Conservation (phyloP, 2,113 vertebrate genomes). For the Steatornis caripensis region DNA sequence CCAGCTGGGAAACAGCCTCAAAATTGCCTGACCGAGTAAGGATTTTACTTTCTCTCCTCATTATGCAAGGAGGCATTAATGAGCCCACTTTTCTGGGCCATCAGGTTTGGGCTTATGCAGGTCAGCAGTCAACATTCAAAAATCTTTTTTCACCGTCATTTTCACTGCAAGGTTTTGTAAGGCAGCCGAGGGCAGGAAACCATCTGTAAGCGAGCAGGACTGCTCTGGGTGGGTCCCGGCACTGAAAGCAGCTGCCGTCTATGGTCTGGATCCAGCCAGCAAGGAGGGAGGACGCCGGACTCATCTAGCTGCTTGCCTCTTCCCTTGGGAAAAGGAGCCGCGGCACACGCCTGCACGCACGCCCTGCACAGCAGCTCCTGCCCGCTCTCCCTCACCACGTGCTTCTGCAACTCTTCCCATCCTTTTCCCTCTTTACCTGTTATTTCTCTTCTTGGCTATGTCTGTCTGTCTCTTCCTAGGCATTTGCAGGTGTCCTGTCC, state of each 20-base stretch:
- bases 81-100: not conserved
- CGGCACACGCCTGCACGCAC: rapidly evolving
- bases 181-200: not conserved
- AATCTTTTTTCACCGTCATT: not conserved
- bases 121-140: not conserved
- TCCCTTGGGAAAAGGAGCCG: not conserved
- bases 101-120: not conserved
- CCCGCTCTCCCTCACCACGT: rapidly evolving
- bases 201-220: not conserved
- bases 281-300: not conserved
- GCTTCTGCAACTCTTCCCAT: not conserved
- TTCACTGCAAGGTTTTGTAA: not conserved
- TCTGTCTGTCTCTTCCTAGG: not conserved
- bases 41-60: not conserved
- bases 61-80: not conserved
- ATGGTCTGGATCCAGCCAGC: not conserved
- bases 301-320: not conserved
- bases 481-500: not conserved
- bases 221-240: not conserved
- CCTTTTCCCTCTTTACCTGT: not conserved
- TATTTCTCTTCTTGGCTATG: not conserved
- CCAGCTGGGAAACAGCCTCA: not conserved
- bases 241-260: not conserved
- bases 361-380: not conserved
- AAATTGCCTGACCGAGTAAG: not conserved